Evolutionary conservation across 1,140 invertebrate species (phyloP), one percentile per base, ranked within the genome.

Genomic region (Drosophila watanabei): DNA sequence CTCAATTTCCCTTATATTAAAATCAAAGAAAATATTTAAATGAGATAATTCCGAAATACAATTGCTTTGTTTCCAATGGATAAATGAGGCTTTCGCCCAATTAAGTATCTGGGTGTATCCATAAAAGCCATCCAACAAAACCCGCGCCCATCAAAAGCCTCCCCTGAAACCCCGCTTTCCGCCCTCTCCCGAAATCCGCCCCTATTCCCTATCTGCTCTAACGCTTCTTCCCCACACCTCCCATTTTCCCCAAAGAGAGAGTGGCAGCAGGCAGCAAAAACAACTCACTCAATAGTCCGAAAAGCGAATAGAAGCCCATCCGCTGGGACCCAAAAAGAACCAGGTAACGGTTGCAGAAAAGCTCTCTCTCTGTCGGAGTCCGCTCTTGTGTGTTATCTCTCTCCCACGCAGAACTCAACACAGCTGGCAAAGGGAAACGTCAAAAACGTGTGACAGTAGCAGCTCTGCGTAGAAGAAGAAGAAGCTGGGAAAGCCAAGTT

Each of bases 221-320:
- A 5, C 13, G 5, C 13, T 37, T 35, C n/a, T 9, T 14, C 5
- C 14, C 32, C 39, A n/a, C 28, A 18, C 20, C 10, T 56, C 6
- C 10, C 32, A 41, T 39, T 46, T 45, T 35, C 20, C 51, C 35
- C 5, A 35, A 71, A 18, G 9, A 48, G 45, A 35, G 62, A 75
- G 49, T 30, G 39, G 30, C 70, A 58, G 54, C 30, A 52, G 48
- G 43, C n/a, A 39, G 48, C 46, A 45, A 72, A 77, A 54, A 5
- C 20, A 82, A 65, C 77, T 84, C 85, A 89, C 85, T 89, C 85
- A 89, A 89, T 89, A 89, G 62, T 84, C 85, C 81, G 85, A 88
- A 89, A 84, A 65, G 30, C 39, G 39, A 65, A 80, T 39, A 43
- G 54, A 39, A 64, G 72, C 57, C 60, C 46, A 57, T 35, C 37